Percentiles rank a stretch among this genome's conserved stretches.
phyloP scores from a whole-genome alignment of 2,113 vertebrate genomes.

The Platysteira castanea region DNA sequence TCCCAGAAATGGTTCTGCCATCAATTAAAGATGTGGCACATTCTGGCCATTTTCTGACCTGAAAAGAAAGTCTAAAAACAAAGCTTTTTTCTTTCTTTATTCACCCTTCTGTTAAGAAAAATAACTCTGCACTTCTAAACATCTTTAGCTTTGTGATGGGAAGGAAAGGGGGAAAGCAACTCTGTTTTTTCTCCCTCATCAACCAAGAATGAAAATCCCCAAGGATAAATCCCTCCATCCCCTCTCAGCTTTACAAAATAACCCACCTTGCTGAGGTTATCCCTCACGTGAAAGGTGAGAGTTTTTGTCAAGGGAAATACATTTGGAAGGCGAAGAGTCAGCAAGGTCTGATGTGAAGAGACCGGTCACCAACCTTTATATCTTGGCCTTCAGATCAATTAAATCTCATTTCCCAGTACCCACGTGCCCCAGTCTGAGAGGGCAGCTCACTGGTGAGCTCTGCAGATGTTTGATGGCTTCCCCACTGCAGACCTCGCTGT shows the following conservation, averaged over 20 bases:
- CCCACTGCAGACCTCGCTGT: neutral
- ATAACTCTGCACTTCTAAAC: neutral
- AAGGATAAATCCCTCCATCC: neutral
- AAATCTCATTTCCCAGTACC: neutral
- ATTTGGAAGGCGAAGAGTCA: neutral
- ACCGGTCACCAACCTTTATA: neutral
- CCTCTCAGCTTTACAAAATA: neutral
- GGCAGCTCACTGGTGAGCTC: neutral
- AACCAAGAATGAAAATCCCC: neutral
- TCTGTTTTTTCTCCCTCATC: neutral
- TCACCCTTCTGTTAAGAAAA: neutral
- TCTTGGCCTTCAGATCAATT: neutral
- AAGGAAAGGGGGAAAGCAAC: neutral
- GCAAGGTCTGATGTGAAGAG: neutral
- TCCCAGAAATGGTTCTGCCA: neutral
- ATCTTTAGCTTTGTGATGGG: neutral
- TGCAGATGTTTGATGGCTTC: neutral
- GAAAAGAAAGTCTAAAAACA: neutral
- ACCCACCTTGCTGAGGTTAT: neutral
- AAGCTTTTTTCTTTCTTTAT: neutral
- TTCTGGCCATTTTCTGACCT: neutral
- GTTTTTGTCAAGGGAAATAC: neutral
- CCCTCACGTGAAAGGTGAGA: neutral
- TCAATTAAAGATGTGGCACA: neutral
- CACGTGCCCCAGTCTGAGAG: too few species aligned